Base-by-base conservation (phyloP, 2,113 vertebrate genomes). In the Paramisgurnus dabryanus region DNA sequence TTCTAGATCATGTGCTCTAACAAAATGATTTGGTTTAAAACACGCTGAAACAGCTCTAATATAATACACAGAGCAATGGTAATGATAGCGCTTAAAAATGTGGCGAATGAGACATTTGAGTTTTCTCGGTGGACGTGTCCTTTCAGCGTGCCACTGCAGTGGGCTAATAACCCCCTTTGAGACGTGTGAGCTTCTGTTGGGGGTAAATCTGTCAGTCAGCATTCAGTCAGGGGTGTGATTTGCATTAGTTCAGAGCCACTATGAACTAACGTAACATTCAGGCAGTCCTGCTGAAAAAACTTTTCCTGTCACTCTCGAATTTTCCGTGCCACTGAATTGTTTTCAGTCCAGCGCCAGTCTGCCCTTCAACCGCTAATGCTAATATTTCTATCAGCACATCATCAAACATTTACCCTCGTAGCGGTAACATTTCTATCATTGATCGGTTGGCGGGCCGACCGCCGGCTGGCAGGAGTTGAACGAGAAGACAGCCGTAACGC, bases 401-500 rank as follows among this genome's bases (percentile, higher is more conserved):
- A 66, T 79, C 80, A 71, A 76, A 82, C 80, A 76, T 82, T 82
- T 76, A 76, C 68, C 76, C 57, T 70, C 17, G 27, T 75, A 78
- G 80, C 65, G n/a, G 50, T 50, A 84, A 60, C 68, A 67, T 84
- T 76, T 88, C 89, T 57, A 50, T 88, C 85, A 88, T 90, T 88
- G 91, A 90, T 90, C 88, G 84, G 85, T 88, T 85, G 86, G 85
- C 13, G 27, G 74, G 61, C 82, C 69, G 80, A 34, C 85, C 53
- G 86, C 84, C 89, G 87, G 88, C 86, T 65, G 87, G 80, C 85
- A 83, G 85, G 87, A 87, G 73, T 87, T 85, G 82, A 87, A 85
- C 86, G 88, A 87, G 85, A 53, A 87, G 88, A 90, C 90, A 90
- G 90, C 89, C 86, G 88, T 85, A 87, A 87, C 86, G 82, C 86